Conservation (phyloP, 2,113 vertebrate genomes). For the Corythaixoides concolor region DNA sequence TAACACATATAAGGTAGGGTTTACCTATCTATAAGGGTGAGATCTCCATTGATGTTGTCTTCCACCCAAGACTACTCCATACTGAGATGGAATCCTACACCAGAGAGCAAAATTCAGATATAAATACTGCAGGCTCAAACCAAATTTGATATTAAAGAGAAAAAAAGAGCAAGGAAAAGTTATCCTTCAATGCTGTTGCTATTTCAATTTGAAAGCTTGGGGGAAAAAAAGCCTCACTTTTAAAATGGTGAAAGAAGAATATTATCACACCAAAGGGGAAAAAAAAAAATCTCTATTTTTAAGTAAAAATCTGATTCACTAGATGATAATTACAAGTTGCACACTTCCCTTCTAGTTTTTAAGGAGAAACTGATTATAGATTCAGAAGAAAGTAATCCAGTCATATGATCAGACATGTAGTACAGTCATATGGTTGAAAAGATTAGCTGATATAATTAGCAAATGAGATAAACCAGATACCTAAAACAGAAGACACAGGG, state of each 20-base stretch:
- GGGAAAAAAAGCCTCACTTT: neutral
- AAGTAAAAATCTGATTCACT: neutral
- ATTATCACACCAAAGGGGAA: neutral
- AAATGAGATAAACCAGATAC: neutral
- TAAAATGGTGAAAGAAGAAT: neutral
- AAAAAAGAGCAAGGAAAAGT: neutral
- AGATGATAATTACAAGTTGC: neutral
- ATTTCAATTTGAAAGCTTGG: neutral
- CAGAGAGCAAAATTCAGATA: neutral
- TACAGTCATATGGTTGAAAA: neutral
- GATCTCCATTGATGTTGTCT: neutral
- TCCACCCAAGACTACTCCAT: neutral
- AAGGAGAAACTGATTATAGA: neutral
- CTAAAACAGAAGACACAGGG: neutral
- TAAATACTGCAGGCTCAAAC: neutral
- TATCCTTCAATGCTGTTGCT: neutral
- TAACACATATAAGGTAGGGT: neutral
- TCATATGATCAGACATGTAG: neutral
- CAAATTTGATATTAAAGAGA: neutral
- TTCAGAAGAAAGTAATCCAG: neutral
- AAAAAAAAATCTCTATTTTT: neutral
- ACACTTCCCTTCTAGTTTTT: neutral
- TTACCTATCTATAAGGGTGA: neutral
- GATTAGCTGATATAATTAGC: neutral
- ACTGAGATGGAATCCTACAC: neutral